Percentiles rank a stretch among this genome's conserved stretches.
These are phyloP conservation scores for Xestia ashworthii DNA, from an alignment of 2,888 invertebrate genomes.

Conservation along the genomic window DNA sequence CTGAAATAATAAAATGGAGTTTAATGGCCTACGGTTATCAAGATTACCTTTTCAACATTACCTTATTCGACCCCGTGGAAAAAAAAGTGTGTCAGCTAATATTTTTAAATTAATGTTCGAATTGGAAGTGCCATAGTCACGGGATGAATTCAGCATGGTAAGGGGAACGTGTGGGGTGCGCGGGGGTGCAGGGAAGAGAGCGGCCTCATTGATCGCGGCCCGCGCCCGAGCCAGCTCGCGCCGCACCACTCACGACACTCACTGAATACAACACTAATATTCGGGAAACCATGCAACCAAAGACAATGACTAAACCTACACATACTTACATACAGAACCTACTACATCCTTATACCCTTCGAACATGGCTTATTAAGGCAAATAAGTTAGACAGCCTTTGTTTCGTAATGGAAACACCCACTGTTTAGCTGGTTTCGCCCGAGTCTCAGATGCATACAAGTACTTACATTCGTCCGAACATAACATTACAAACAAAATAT, in stretches of 20 bases:
- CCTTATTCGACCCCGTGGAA: constrained; percentile 39
- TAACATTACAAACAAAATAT: background rate
- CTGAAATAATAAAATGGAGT: constrained; percentile 52
- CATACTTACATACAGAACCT: constrained; percentile 5
- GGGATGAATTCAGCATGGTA: constrained; percentile 75
- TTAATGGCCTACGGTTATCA: constrained; percentile 53
- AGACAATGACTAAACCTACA: constrained; percentile 10
- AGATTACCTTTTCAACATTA: constrained; percentile 59
- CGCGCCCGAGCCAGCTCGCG: constrained; percentile 76
- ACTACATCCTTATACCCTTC: background rate
- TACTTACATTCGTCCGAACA: background rate
- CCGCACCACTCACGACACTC: constrained; percentile 77
- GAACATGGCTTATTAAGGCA: background rate
- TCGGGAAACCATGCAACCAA: constrained; percentile 35
- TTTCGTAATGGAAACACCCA: constrained; percentile 7
- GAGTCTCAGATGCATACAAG: constrained; percentile 21
- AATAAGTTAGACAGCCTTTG: constrained; percentile 6
- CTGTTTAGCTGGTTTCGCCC: background rate
- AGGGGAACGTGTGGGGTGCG: constrained; percentile 67
- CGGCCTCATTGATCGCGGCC: constrained; percentile 89
- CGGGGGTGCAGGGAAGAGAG: constrained; percentile 73
- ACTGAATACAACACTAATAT: constrained; percentile 27
- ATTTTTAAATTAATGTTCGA: constrained; percentile 79
- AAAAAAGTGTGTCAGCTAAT: constrained; percentile 73
- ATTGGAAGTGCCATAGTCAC: constrained; percentile 82